These are phyloP conservation scores for Ophioninae sp. DNA, from an alignment of 2,888 invertebrate species.

Conservation along the genomic window DNA sequence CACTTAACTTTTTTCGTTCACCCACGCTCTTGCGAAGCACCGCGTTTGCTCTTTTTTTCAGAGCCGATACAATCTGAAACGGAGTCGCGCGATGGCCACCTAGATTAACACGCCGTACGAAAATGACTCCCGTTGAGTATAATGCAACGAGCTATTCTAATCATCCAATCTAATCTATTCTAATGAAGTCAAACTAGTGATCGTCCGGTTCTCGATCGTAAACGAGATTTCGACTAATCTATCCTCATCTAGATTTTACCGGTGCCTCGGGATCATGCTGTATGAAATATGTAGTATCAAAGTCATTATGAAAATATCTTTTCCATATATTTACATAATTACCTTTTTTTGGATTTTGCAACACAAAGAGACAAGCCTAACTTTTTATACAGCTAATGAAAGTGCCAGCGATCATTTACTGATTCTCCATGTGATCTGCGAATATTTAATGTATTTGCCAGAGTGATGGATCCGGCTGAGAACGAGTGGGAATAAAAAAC, in stretches of 20 bases:
- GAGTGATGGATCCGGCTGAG: too few species aligned
- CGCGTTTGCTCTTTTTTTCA: background rate
- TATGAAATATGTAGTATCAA: background rate
- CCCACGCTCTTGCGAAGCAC: background rate
- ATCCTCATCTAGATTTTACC: too few species aligned
- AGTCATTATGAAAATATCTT: background rate
- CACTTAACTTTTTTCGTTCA: conserved; percentile 8
- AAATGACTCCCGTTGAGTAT: background rate
- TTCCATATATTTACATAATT: background rate
- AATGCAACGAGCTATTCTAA: background rate
- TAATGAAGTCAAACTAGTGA: background rate
- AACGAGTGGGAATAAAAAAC: too few species aligned
- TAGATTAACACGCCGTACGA: background rate
- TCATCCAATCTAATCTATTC: background rate
- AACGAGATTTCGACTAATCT: background rate
- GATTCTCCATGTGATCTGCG: background rate
- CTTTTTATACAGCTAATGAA: background rate
- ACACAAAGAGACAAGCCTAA: background rate
- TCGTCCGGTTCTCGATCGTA: background rate
- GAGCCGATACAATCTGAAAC: background rate
- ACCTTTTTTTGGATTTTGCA: background rate
- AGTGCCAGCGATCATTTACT: background rate
- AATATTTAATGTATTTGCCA: too few species aligned
- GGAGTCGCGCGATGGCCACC: background rate
- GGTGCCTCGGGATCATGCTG: too few species aligned